Base-by-base conservation (phyloP, 2,797 vertebrate genomes). In the Myioborus miniatus region DNA sequence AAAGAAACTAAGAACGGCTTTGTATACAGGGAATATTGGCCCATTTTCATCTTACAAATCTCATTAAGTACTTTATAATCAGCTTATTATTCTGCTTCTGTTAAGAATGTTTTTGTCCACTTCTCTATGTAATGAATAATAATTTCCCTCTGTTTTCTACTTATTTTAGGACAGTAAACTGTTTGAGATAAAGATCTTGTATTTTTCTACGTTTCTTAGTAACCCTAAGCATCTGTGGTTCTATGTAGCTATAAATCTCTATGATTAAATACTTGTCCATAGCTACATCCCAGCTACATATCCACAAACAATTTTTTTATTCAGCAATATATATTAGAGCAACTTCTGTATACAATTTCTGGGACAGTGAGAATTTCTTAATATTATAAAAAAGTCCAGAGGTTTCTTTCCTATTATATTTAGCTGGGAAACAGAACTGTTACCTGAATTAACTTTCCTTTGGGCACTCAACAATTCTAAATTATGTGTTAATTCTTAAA, bases 61-160 rank as follows among this genome's bases (percentile, higher is more conserved):
- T 96, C 88, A 94, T 95, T 96, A 97, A 94, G 78, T 91, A 91
- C 72, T 95, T 97, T 79, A 92, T 94, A 97, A 97, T 97, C 90
- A 96, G 88, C 88, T 97, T 93, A 96, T 95, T 96, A 95, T 94
- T 96, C 82, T 82, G 64, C 79, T 95, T 86, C 80, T 93, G 44
- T 96, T 94, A 89, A 81, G 89, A 97, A 89, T 4, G 47, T 72
- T 94, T 97, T 93, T 91, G 44, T 95, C 74, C 23, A 60, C 44
- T 84, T 94, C 43, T 68, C 74, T 68, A 41, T 64, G 50, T 58
- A 94, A 78, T 44, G 50, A 80, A 41, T 72, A 90, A 89, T 77
- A 75, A 68, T 94, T 88, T 83, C 29, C 46, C 13, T 67, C 41
- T 86, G 55, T 93, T 77, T 96, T 82, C 37, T 70, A n/a, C 50